Evolutionary conservation across 1,140 invertebrate genomes (phyloP), one percentile per base, ranked within the genome.

Genomic region (Drosophila pseudoananassae): DNA sequence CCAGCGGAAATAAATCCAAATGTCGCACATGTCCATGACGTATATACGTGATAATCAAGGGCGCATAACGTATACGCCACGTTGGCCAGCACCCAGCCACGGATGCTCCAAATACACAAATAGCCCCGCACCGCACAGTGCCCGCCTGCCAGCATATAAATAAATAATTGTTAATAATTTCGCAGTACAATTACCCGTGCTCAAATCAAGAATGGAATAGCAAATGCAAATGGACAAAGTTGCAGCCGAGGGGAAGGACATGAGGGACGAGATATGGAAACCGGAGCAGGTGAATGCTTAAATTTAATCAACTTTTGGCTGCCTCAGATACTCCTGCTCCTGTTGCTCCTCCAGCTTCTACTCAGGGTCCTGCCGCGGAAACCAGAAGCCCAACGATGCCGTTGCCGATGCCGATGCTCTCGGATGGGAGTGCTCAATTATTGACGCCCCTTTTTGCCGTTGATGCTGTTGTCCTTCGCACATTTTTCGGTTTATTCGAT

Each of bases 231-330:
- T 56, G 40, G 51, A 14, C 25, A n/a, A 15, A 31, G 33, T 12
- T 52, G 52, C 46, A 52, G 7, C n/a, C 40, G 14, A 14, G 23
- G 20, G 17, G 29, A 1, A 25, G 9, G 1, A 17, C 0, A 8
- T 5, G 12, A 8, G n/a, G 1, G 55, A 9, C 20, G 12, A 27
- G 10, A 46, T 20, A 17, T 38, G 27, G 36, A 14, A 36, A 27
- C 25, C 25, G 25, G 40, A 14, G 7, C 43, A 47, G 12, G 59
- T 52, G 40, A 45, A 64, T 77, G 56, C 75, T 82, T 78, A 76
- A 87, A 87, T 87, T 87, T 87, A 87, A 87, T 87, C 82, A 87
- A 87, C 70, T 65, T 63, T 56, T 7, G 40, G 50, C 40, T 68
- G 57, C 55, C 55, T 27, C n/a, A 38, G 49, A 29, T 12, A 31